Evolutionary conservation across 30 jellyfish, hydroid and myxozoan genomes (phyloP), one percentile per base, ranked within the genome.

Genomic region (Hydra vulgaris): DNA sequence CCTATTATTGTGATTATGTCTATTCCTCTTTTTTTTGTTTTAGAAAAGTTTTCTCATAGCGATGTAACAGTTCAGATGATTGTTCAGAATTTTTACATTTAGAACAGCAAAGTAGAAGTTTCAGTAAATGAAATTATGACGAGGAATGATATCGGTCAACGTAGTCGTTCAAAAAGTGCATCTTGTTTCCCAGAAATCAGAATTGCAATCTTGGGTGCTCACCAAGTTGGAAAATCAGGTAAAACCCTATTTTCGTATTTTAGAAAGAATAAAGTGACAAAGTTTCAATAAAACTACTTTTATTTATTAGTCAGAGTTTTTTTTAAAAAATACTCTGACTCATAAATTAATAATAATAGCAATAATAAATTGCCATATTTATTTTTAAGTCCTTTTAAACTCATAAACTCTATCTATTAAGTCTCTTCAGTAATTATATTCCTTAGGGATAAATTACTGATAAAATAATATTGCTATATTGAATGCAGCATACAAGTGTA

Each of bases 181-280:
- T 67, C 87, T 69, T 27, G 25, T 15, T 22, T 66, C n/a, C 87
- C 87, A 0, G 96, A 89, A 21, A 88, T 89, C 1, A 74, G 79
- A 22, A 40, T 89, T 22, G 96, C 95, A 20, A 79, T 89, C 8
- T 69, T 83, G 70, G 96, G 96, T 4, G 96, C 94, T 7, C 96
- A 95, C n/a, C 67, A 76, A 0, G 96, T 89, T 12, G 96, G 96
- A 54, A 89, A 89, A 55, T 89, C 96, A 89, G 96, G 96, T 88
- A 79, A 61, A 17, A 70, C 8, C 21, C 16, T 21, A 0, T 1
- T 74, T 15, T 17, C 7, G 20, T 23, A 71, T 53, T 53, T 23
- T 0, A 23, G 81, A 73, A 20, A 22, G 23, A 20, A 20, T 24
- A 25, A 17, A 0, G 55, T 25, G 8, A 25, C 0, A 21, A 15